phyloP scores from a whole-genome alignment of 2,888 invertebrate species.

The Keiferia lycopersicella region DNA sequence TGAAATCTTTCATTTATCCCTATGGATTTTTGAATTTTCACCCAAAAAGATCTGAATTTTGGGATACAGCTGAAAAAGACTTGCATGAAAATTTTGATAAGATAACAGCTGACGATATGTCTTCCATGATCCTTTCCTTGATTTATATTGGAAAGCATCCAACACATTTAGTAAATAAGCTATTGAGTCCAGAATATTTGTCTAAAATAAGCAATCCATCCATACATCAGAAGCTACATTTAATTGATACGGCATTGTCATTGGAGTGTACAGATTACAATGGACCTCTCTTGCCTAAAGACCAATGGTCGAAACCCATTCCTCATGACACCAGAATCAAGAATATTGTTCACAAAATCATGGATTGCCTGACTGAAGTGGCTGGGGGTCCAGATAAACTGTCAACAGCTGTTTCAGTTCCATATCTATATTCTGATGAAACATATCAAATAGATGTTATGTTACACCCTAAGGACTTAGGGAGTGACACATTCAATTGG shows the following conservation, averaged over 20 bases:
- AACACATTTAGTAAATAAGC: conserved; percentile 77
- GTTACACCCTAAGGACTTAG: conserved; percentile 73
- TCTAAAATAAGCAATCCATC: conserved; percentile 74
- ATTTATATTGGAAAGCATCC: conserved; percentile 84
- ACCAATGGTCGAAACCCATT: conserved; percentile 74
- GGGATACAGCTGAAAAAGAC: conserved; percentile 77
- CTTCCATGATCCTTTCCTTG: conserved; percentile 83
- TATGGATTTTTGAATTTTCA: conserved; percentile 83
- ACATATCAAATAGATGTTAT: conserved; percentile 83
- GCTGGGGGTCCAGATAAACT: conserved; percentile 71
- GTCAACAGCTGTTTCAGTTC: conserved; percentile 76
- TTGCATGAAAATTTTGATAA: conserved; percentile 80
- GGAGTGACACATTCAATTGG: conserved; percentile 67
- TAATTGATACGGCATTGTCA: conserved; percentile 84
- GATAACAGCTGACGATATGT: conserved; percentile 78
- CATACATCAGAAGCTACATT: conserved; percentile 76
- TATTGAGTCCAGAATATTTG: conserved; percentile 83
- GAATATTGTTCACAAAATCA: conserved; percentile 72
- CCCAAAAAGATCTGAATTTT: conserved; percentile 79
- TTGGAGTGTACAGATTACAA: conserved; percentile 82
- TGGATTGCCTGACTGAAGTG: conserved; percentile 62
- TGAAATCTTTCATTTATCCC: conserved; percentile 81
- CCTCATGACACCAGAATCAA: conserved; percentile 78
- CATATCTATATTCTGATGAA: conserved; percentile 78
- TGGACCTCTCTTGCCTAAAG: conserved; percentile 81